A percentile compares a stretch with the other conserved stretches of the same genome.
Evolutionary conservation across 2,113 vertebrate genomes (phyloP).

Genomic region (Laticauda laticaudata): DNA sequence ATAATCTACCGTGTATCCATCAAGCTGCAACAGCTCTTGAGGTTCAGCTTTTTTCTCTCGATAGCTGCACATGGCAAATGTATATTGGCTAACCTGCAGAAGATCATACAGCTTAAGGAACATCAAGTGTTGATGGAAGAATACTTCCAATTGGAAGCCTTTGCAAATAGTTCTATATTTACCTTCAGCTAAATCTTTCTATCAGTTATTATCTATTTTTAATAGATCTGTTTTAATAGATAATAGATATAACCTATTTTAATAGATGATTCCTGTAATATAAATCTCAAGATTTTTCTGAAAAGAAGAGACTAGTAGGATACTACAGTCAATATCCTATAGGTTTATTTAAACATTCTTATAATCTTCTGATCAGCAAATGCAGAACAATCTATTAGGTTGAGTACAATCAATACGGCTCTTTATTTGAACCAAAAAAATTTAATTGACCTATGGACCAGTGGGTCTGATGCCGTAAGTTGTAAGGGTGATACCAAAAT

Average conservation of each 20-base stretch:
- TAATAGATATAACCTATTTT: not conserved
- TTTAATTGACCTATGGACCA: too few species aligned
- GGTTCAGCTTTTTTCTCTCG: conserved; percentile 98
- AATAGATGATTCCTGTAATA: not conserved
- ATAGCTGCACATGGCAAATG: conserved; percentile 99
- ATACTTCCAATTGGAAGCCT: not conserved
- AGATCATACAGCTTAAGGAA: conserved; percentile 55
- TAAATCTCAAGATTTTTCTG: not conserved
- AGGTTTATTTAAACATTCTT: not conserved
- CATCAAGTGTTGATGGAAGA: conserved; percentile 16
- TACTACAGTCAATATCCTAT: not conserved
- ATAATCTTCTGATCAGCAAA: not conserved
- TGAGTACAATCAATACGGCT: not conserved
- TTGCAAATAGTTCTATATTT: fast-evolving
- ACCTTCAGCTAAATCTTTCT: not conserved
- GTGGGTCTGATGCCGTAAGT: too few species aligned
- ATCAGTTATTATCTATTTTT: not conserved
- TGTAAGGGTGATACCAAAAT: too few species aligned
- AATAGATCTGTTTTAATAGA: not conserved
- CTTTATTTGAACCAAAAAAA: too few species aligned
- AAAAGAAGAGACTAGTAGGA: not conserved
- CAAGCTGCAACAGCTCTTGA: conserved; percentile 94
- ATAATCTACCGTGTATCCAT: conserved; percentile 99
- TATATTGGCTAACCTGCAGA: conserved; percentile 96
- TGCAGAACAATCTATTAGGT: not conserved